A percentile compares a stretch with the other conserved stretches of the same genome.
Conservation (phyloP, 2,888 invertebrate species). For the Phytoseiulus persimilis region DNA sequence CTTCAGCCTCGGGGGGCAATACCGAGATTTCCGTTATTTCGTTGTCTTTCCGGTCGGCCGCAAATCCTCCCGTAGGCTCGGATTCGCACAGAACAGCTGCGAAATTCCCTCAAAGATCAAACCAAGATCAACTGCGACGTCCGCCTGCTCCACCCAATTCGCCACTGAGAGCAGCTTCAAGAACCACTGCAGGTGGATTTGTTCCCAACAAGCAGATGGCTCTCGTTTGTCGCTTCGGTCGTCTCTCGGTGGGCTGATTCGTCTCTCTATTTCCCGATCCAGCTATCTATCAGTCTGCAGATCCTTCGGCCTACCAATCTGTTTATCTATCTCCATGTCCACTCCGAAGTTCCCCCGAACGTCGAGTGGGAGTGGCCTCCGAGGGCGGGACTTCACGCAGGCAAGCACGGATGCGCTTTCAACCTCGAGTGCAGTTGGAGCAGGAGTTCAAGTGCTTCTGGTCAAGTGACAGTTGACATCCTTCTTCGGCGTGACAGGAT, state of each 20-base stretch:
- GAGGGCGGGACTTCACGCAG: not conserved
- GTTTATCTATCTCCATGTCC: not conserved
- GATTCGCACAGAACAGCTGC: conserved; percentile 5
- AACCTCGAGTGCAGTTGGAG: no score
- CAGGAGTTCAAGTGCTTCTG: not conserved
- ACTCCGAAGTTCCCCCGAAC: not conserved
- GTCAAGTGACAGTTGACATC: conserved; percentile 5
- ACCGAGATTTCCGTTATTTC: not conserved
- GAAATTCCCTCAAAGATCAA: not conserved
- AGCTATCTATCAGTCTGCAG: not conserved
- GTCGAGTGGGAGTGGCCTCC: conserved; percentile 5
- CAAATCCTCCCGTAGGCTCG: not conserved
- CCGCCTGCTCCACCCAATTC: not conserved
- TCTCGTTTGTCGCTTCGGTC: not conserved
- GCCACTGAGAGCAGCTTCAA: not conserved
- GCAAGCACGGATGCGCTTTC: not conserved
- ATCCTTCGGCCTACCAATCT: not conserved
- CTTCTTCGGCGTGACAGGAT: not conserved
- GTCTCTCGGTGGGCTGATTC: not conserved
- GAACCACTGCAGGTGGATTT: not conserved
- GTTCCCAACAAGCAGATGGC: not conserved
- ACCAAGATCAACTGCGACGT: not conserved
- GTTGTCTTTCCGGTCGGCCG: not conserved
- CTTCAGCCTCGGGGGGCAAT: not conserved
- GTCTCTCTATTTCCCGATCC: not conserved